Evolutionary conservation across 2,113 vertebrate species (phyloP).

Genomic region (Platycercus adscitus): DNA sequence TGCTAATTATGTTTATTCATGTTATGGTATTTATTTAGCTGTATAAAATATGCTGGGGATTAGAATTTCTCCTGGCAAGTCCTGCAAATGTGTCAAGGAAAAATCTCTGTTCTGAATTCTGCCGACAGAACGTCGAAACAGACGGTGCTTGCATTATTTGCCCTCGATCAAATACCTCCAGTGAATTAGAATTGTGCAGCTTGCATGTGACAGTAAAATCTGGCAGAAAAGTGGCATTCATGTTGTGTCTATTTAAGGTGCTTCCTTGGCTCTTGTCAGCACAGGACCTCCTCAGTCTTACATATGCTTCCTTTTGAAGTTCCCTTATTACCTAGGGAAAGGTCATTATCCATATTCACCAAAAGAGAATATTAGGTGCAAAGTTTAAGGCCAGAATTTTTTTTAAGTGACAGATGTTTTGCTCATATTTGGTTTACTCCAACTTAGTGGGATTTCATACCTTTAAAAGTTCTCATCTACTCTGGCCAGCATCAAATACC

Average conservation of each 20-base stretch:
- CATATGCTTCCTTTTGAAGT: neutral
- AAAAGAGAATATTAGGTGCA: neutral
- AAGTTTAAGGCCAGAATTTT: neutral
- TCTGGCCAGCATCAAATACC: neutral
- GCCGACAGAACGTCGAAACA: neutral
- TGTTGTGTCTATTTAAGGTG: neutral
- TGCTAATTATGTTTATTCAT: constrained; percentile 8
- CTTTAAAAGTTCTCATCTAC: neutral
- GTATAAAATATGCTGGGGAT: neutral
- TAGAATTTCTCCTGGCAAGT: constrained; percentile 35
- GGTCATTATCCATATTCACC: neutral
- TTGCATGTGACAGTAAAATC: neutral
- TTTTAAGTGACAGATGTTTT: neutral
- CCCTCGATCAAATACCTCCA: neutral
- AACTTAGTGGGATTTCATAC: neutral
- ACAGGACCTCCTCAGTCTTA: neutral
- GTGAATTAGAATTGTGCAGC: neutral
- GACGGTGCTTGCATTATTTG: neutral
- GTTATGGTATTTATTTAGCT: constrained; percentile 32
- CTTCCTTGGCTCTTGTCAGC: neutral
- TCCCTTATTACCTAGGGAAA: neutral
- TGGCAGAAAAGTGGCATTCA: neutral
- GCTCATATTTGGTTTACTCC: neutral
- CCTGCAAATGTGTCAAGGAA: neutral
- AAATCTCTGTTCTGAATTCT: neutral